phyloP scores from a whole-genome alignment of 1,140 invertebrate genomes.

The Rhysida immarginata region DNA sequence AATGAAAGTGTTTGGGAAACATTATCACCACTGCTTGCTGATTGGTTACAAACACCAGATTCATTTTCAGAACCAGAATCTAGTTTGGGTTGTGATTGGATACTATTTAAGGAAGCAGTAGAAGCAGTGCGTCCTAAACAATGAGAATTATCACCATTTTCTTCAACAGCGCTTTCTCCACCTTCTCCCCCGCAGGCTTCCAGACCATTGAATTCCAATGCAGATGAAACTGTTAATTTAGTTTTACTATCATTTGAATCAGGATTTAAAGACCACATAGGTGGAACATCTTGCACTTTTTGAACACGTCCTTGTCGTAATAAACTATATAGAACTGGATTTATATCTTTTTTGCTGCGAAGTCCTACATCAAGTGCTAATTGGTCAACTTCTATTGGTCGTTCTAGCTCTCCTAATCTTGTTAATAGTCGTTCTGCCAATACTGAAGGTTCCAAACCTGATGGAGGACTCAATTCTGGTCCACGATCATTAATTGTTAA shows the following conservation, averaged over 20 bases:
- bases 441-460: conserved; percentile 12
- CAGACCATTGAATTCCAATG: background rate
- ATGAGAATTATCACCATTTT: background rate
- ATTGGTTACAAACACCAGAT: background rate
- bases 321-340: conserved; percentile 22
- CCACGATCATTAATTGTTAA: conserved; percentile 2
- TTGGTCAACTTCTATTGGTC: background rate
- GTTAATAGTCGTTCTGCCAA: conserved; percentile 9
- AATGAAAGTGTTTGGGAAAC: too few species aligned
- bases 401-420: conserved; percentile 1
- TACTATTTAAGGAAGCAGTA: conserved; percentile 1
- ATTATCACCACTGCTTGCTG: background rate
- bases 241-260: background rate
- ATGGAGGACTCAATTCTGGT: conserved; percentile 9
- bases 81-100: background rate
- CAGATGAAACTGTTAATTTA: too few species aligned
- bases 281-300: conserved; percentile 18
- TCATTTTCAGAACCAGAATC: background rate
- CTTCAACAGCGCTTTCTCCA: background rate
- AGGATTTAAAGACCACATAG: conserved; percentile 15
- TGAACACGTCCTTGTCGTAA: conserved; percentile 17
- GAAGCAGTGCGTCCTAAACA: background rate
- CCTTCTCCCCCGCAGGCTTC: background rate
- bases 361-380: conserved; percentile 15
- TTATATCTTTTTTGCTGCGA: conserved; percentile 21